Evolutionary conservation across 2,113 vertebrate genomes (phyloP), one percentile per base, ranked within the genome.

Genomic region (Phalacrocorax carbo): DNA sequence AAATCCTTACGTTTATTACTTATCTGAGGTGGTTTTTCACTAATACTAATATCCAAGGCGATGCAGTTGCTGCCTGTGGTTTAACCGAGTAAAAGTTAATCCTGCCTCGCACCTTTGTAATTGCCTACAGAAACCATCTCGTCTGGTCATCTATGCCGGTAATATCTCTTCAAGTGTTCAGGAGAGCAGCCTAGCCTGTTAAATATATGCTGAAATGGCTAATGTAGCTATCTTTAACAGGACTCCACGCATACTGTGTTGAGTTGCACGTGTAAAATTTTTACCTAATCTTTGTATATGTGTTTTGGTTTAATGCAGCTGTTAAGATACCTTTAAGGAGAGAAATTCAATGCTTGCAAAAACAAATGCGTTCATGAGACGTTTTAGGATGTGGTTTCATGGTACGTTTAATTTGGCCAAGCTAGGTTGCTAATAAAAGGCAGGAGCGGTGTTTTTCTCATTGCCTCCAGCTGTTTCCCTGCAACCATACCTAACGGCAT

Each of bases 321-420:
- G 7, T 62, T 48, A 19, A 52, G 42, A 4, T 55, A 10, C 34
- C 19, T 34, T 44, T 65, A 52, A 75, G 40, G 44, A 42, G 13
- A 36, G 18, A 25, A 38, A 29, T 25, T 25, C 5, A 19, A 3
- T 7, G 70, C 27, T 21, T 38, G 40, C 14, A 36, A 46, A 52
- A 11, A 0, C 57, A 55, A 60, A 1, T 19, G 61, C 7, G 1
- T 13, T 26, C 7, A 1, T 12, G 18, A 48, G 71, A 11, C 2
- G 2, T 11, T 82, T 58, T n/a, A 42, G 44, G 75, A 69, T 82
- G 71, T 30, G 88, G 76, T 78, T 95, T 92, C 38, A 19, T 1
- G 62, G 36, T 34, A 9, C 6, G 0, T 42, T 32, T 64, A 7
- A 9, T 32, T 51, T 54, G 54, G 23, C n/a, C 70, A n/a, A 46